Evolutionary conservation across 2,888 invertebrate species (phyloP).

Genomic region (Ditula angustiorana): DNA sequence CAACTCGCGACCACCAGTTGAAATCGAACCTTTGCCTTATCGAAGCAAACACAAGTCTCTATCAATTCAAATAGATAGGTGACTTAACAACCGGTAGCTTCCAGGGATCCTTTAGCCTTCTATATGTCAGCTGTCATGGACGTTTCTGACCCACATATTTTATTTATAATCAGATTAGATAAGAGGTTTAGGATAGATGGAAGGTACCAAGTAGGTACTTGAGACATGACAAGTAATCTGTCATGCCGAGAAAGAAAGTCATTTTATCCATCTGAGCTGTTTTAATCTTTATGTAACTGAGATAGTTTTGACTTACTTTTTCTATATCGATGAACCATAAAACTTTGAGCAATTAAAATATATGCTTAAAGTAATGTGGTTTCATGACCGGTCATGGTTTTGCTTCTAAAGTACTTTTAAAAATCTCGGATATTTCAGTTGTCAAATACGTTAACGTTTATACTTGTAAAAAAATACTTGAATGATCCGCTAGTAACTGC

Average conservation of each 20-base stretch:
- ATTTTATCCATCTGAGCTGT: background rate
- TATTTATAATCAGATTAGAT: conserved; percentile 36
- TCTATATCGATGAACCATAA: background rate
- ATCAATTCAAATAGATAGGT: background rate
- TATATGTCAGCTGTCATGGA: conserved; percentile 26
- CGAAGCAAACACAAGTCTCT: conserved; percentile 2
- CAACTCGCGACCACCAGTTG: conserved; percentile 8
- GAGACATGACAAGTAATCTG: conserved; percentile 7
- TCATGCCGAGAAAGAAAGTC: conserved; percentile 13
- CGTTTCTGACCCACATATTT: conserved; percentile 21
- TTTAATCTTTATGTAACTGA: background rate
- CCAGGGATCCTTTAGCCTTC: background rate
- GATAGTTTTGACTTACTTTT: background rate
- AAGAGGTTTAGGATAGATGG: conserved; percentile 27
- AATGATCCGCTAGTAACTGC: no score
- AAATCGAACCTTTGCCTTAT: conserved; percentile 17
- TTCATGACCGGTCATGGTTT: no score
- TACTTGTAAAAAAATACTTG: no score
- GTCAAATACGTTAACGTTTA: no score
- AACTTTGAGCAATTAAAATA: background rate
- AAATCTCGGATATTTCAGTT: no score
- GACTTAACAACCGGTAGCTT: conserved; percentile 18
- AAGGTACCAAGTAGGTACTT: conserved; percentile 11
- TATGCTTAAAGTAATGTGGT: background rate
- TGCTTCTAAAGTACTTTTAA: no score